These are phyloP conservation scores for Medauroidea extradentata DNA, from an alignment of 1,140 invertebrate species.

Conservation along the genomic window DNA sequence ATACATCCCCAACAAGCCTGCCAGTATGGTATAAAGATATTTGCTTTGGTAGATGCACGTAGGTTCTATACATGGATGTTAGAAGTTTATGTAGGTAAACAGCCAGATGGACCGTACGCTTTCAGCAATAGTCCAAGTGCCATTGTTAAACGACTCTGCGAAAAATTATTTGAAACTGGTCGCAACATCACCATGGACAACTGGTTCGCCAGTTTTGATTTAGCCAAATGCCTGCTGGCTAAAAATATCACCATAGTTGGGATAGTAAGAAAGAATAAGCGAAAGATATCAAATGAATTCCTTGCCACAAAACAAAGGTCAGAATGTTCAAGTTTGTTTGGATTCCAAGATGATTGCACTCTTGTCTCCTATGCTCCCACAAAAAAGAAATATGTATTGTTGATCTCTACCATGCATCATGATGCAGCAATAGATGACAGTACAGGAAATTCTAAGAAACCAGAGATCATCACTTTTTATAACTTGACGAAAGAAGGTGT, in stretches of 20 bases:
- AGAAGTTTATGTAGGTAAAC: too few species aligned
- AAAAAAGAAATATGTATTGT: slow-evolving; percentile 24
- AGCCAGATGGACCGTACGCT: too few species aligned
- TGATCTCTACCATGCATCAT: slow-evolving; percentile 26
- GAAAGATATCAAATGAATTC: background rate
- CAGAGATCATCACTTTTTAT: slow-evolving; percentile 39
- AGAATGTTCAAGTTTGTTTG: background rate
- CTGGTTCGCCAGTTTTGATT: background rate
- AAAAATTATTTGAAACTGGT: too few species aligned
- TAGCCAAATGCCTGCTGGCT: too few species aligned
- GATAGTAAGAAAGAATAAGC: background rate
- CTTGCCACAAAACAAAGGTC: background rate
- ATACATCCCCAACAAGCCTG: slow-evolving; percentile 44
- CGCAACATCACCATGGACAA: background rate
- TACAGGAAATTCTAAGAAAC: slow-evolving; percentile 28
- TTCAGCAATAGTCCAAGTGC: too few species aligned
- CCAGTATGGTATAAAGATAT: slow-evolving; percentile 46
- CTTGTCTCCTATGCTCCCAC: slow-evolving; percentile 30
- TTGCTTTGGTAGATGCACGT: slow-evolving; percentile 31
- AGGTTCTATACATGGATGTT: too few species aligned
- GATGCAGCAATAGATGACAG: slow-evolving; percentile 18
- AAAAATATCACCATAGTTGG: background rate
- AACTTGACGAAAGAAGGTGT: slow-evolving; percentile 42
- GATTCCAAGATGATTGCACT: too few species aligned
- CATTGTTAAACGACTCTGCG: too few species aligned